Percentiles rank a stretch among this genome's conserved stretches.
These are phyloP conservation scores for Neolamprologus variostigma DNA, from an alignment of 2,113 vertebrate genomes.

Conservation along the genomic window DNA sequence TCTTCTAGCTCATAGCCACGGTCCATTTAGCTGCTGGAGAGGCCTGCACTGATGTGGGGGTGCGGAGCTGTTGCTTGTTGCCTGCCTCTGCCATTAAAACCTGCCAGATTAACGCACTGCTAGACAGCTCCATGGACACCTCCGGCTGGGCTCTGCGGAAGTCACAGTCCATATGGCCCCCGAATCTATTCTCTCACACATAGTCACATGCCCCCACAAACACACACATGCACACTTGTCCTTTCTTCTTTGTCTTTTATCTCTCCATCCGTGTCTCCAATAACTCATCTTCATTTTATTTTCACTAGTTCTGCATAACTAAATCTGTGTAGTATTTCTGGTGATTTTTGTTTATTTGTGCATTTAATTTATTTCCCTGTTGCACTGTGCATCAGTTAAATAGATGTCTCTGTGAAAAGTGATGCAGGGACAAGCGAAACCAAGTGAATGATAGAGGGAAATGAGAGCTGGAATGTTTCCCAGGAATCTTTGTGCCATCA, in stretches of 20 bases:
- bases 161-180: constrained; percentile 23
- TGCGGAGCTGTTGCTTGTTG: background rate
- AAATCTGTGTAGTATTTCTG: constrained; percentile 10
- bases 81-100: constrained; percentile 51
- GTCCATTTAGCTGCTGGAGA: constrained; percentile 37
- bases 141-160: constrained; percentile 25
- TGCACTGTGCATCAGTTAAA: background rate
- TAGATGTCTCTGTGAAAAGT: constrained; percentile 4
- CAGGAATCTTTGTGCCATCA: background rate
- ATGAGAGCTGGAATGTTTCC: background rate
- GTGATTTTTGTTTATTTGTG: background rate
- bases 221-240: background rate
- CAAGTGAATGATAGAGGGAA: background rate
- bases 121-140: constrained; percentile 23
- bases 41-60: constrained; percentile 25
- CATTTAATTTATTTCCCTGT: background rate
- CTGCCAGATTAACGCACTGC: constrained; percentile 45
- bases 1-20: background rate
- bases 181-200: background rate
- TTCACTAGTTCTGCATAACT: background rate
- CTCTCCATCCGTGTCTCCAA: background rate
- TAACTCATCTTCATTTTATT: background rate
- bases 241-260: background rate
- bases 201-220: background rate
- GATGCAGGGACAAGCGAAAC: background rate